phyloP scores from a whole-genome alignment of 2,113 vertebrate genomes.

The Limanda limanda region DNA sequence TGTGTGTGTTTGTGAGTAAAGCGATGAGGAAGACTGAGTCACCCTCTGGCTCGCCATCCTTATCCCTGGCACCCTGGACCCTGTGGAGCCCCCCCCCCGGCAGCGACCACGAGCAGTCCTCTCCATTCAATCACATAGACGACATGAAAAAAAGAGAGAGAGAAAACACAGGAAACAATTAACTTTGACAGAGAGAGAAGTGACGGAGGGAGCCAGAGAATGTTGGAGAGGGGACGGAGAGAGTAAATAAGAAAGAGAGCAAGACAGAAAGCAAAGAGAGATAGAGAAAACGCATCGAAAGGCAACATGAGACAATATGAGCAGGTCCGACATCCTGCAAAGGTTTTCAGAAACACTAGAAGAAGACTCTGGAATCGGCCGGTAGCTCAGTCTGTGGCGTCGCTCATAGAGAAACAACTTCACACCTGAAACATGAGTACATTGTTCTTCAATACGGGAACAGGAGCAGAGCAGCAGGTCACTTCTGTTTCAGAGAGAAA shows the following conservation, averaged over 20 bases:
- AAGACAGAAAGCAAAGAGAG: neutral
- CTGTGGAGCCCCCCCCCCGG: conserved; percentile 60
- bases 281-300: conserved; percentile 9
- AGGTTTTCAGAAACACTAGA: neutral
- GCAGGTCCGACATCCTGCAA: neutral
- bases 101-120: conserved; percentile 49
- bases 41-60: conserved; percentile 56
- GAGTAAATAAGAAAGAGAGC: conserved; percentile 17
- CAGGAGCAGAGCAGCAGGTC: too few species aligned
- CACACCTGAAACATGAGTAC: too few species aligned
- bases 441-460: too few species aligned
- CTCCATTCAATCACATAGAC: conserved; percentile 60
- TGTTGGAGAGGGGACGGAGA: conserved; percentile 48
- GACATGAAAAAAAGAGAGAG: conserved; percentile 14
- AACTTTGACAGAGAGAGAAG: conserved; percentile 52
- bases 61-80: conserved; percentile 50
- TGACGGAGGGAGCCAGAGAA: conserved; percentile 4
- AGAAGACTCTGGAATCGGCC: too few species aligned
- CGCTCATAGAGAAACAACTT: too few species aligned
- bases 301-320: neutral
- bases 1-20: conserved; percentile 8
- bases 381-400: too few species aligned
- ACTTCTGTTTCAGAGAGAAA: too few species aligned
- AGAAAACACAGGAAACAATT: conserved; percentile 59
- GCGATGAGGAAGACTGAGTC: conserved; percentile 33